Base-by-base conservation (phyloP, 2,113 vertebrate genomes). In the Ancistrus triradiatus region DNA sequence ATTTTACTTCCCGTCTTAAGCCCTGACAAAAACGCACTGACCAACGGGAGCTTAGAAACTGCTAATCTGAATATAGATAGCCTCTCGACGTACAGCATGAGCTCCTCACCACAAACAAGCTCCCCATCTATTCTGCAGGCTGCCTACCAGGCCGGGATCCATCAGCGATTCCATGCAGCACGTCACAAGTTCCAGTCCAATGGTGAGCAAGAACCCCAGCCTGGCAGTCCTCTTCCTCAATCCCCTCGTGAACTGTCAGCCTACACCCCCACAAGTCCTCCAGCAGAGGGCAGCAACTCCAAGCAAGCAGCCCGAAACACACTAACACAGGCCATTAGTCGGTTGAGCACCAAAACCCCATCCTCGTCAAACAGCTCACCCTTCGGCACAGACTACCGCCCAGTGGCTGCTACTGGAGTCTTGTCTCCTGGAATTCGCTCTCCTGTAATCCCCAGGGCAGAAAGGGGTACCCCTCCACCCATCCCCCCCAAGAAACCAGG, bases 401-500 rank as follows among this genome's bases (percentile, higher is more conserved):
- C 72, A 70, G 77, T 96, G 81, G 86, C 91, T 1, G 84, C 79
- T 0, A 77, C 92, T 0, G 91, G 86, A 21, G 88, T 85, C 0
- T 38, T 90, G 13, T 89, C 88, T 27, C 93, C 90, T 11, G 93
- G 92, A 11, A 84, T 95, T 62, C 90, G 90, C 73, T 98, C 94
- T 0, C 95, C 95, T 0, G 91, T 90, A 59, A 91, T 95, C 63
- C 78, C 91, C 22, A 85, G 95, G 66, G 91, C 86, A 0, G 95
- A 98, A 25, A 81, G 95, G 59, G 95, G 95, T 31, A 92, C 90
- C 77, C 95, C 95, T 48, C 95, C 95, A 0, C 95, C 95, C 28
- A 96, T 98, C 61, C 95, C 95, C 7, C 95, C 95, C 0, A 98
- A 98, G 83, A 98, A 98, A 33, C 94, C 95, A 0, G 89, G 93